These are phyloP conservation scores for Torymus auratus DNA, from an alignment of 2,888 invertebrate species.

Conservation along the genomic window DNA sequence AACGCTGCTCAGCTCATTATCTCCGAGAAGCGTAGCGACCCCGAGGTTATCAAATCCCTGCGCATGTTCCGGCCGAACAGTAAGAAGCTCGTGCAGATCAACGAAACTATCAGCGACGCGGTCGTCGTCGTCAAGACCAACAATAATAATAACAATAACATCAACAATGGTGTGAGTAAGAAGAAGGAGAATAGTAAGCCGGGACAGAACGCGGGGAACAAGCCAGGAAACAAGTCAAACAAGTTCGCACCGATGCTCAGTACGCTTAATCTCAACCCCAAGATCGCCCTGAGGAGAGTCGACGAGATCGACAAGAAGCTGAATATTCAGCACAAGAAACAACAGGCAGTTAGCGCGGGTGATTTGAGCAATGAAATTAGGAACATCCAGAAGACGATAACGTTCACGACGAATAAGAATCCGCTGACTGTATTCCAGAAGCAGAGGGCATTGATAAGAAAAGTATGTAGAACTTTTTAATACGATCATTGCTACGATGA, in stretches of 20 bases:
- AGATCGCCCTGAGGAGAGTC: conserved; percentile 74
- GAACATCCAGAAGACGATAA: conserved; percentile 72
- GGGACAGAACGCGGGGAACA: conserved; percentile 58
- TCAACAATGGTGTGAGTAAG: conserved; percentile 34
- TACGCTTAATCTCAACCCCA: conserved; percentile 76
- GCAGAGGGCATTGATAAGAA: conserved; percentile 61
- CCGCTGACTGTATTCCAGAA: conserved; percentile 68
- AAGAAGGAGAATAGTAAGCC: conserved; percentile 65
- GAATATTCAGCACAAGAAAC: conserved; percentile 60
- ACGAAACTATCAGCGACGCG: conserved; percentile 10
- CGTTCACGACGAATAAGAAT: conserved; percentile 68
- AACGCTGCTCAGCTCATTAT: conserved; percentile 72
- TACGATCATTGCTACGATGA: no score
- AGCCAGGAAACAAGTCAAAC: conserved; percentile 55
- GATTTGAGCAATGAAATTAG: conserved; percentile 71
- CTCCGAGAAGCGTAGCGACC: conserved; percentile 77
- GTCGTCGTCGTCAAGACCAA: no score
- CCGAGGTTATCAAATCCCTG: conserved; percentile 78
- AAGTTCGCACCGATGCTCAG: conserved; percentile 75
- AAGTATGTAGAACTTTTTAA: no score
- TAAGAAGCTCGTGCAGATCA: conserved; percentile 65
- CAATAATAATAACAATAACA: conserved; percentile 29
- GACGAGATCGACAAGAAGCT: conserved; percentile 70
- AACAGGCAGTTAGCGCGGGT: conserved; percentile 63
- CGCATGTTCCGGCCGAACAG: conserved; percentile 78